Base-by-base conservation (phyloP, 2,797 vertebrate species). In the Fratercula arctica region DNA sequence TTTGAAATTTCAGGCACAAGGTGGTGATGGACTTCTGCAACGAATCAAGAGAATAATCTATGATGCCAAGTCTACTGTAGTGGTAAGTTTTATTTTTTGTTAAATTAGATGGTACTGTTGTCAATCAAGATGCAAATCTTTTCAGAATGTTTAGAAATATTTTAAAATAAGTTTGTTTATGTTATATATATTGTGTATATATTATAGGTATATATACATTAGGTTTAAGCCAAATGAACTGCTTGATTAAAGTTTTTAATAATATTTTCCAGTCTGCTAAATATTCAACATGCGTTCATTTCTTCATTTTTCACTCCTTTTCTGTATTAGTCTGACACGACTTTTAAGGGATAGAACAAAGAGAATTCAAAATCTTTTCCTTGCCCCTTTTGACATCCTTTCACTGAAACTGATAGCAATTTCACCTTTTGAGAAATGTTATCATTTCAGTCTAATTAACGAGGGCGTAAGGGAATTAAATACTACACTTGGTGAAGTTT, bases 1-100 rank as follows among this genome's bases (percentile, higher is more conserved):
- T 96, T 93, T 97, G 91, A 94, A 89, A 96, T 98, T 97, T 94
- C 98, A 99, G 99, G 99, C 99, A 33, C 98, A 99, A 39, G 99
- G 99, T 97, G 99, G 99, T 79, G 99, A 99, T 82, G 99, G 99
- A 96, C 86, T 99, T 97, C 97, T 99, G 85, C 99, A 99, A 94
- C 98, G 99, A 97, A 95, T 99, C 97, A 99, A 99, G 97, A 99
- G 99, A 59, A 97, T 99, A 93, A 96, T 98, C 78, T 99, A 99
- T 95, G 99, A 99, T 97, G 99, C 99, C 93, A 99, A 97, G 91
- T 99, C 99, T 95, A 99, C 99, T 20, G 93, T 99, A 54, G 98
- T 99, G 98, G 99, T 99, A 97, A 99, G 99, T 98, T 80, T 48
- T 85, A 28, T 41, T 68, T 70, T 77, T 85, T 3, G 2, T 77